phyloP scores from a whole-genome alignment of 2,113 vertebrate species.

The Columba janthina region DNA sequence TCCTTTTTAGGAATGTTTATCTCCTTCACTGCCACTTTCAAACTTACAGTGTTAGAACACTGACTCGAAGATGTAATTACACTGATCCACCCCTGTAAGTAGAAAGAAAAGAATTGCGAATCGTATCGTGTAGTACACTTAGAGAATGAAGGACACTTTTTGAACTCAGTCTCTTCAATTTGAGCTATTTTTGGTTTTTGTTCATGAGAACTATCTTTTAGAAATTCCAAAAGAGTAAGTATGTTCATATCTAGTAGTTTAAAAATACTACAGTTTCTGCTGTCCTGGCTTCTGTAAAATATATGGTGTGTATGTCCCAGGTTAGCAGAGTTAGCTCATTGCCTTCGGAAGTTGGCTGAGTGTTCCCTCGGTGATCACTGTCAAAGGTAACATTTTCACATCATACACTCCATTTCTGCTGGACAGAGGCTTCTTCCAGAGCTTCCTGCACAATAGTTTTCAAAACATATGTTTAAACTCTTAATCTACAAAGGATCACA shows the following conservation, averaged over 20 bases:
- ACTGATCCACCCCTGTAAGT: not conserved
- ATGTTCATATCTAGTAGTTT: not conserved
- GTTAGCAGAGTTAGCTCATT: not conserved
- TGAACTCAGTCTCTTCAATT: not conserved
- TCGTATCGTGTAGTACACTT: not conserved
- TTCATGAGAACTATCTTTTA: not conserved
- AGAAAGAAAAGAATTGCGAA: not conserved
- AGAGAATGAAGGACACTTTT: not conserved
- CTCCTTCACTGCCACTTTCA: not conserved
- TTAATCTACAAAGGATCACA: not conserved
- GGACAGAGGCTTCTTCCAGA: not conserved
- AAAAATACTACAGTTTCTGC: not conserved
- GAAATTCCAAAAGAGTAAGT: not conserved
- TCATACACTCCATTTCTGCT: not conserved
- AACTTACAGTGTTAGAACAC: not conserved
- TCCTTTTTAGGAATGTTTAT: not conserved
- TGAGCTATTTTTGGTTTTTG: not conserved
- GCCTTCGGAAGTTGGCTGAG: not conserved
- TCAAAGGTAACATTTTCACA: not conserved
- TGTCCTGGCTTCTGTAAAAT: not conserved
- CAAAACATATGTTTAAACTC: not conserved
- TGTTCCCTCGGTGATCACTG: not conserved
- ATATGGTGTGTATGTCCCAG: rapidly evolving
- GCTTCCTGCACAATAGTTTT: not conserved
- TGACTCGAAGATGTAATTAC: not conserved